These are phyloP conservation scores for Acropora tenuis DNA, from an alignment of 64 coral and sea anemone species.

Conservation along the genomic window DNA sequence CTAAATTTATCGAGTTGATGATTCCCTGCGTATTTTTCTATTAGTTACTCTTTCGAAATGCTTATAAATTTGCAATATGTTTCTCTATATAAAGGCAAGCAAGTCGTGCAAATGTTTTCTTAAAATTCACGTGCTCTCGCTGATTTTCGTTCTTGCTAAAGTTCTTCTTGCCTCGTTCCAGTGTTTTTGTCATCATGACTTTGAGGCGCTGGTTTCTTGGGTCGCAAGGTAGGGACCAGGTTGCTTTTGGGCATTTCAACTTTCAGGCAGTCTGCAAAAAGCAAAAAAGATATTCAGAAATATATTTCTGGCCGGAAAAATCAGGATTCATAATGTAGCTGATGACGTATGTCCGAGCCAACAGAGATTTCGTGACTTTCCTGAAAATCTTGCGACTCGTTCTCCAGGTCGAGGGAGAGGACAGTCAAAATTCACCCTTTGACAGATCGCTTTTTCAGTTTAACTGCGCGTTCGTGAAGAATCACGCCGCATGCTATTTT, in stretches of 20 bases:
- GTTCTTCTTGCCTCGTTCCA: not conserved
- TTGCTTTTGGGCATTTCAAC: conserved; percentile 19
- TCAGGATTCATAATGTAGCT: not conserved
- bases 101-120: not conserved
- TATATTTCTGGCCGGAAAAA: not conserved
- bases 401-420: no score
- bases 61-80: not conserved
- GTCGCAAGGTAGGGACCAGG: not conserved
- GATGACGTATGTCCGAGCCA: no score
- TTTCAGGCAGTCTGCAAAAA: not conserved
- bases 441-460: no score
- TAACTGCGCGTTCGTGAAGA: no score
- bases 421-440: no score
- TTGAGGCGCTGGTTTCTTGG: not conserved
- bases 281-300: not conserved
- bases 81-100: not conserved
- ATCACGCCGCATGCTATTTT: not conserved
- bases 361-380: no score
- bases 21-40: not conserved
- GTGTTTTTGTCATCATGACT: not conserved
- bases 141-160: not conserved
- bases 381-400: no score
- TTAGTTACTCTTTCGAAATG: no score
- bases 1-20: not conserved
- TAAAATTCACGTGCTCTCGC: not conserved